Conservation (phyloP, 2,888 invertebrate species). For the Leistus spinibarbis region DNA sequence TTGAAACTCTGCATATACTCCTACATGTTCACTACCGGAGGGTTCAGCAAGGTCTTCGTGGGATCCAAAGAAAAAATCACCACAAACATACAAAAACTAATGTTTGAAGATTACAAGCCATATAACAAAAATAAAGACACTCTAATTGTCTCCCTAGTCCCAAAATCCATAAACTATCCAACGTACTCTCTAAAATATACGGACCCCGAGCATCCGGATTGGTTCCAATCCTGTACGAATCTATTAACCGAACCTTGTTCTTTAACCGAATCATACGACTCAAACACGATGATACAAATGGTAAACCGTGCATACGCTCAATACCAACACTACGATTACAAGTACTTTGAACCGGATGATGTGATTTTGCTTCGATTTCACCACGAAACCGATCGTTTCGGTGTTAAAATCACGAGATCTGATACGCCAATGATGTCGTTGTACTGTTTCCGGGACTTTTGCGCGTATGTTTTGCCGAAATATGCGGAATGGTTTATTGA, state of each 20-base stretch:
- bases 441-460: constrained; percentile 22
- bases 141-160: not conserved
- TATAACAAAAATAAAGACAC: constrained; percentile 12
- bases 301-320: not conserved
- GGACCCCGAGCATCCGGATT: not conserved
- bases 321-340: constrained; percentile 23
- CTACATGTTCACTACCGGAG: constrained; percentile 7
- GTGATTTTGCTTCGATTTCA: constrained; percentile 17
- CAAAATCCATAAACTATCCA: not conserved
- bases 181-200: not conserved
- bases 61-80: not conserved
- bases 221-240: not conserved
- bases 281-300: constrained; percentile 8
- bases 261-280: constrained; percentile 3
- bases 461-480: constrained; percentile 11
- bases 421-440: not conserved
- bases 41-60: not conserved
- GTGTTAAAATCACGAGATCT: not conserved
- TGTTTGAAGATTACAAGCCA: constrained; percentile 6
- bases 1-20: constrained; percentile 22
- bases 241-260: not conserved
- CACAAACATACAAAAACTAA: not conserved
- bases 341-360: constrained; percentile 25
- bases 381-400: constrained; percentile 4
- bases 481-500: constrained; percentile 12